A percentile compares a stretch with the other conserved stretches of the same genome.
Evolutionary conservation across 1,140 invertebrate genomes (phyloP).

Genomic region (Euura saliciscinereae): DNA sequence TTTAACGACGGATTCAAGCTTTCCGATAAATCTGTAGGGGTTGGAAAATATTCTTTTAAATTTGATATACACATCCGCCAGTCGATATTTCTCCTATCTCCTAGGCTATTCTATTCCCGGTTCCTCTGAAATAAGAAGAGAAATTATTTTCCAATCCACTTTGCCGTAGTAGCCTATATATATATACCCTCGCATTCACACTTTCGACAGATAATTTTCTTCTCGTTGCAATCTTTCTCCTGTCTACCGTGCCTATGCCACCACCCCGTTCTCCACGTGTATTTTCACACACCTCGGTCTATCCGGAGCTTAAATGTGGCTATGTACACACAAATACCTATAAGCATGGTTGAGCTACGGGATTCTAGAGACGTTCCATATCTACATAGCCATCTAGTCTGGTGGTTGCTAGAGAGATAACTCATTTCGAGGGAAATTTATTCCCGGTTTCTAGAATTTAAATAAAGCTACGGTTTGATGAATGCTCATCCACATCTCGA

Average conservation of each 20-base stretch:
- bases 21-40: background rate
- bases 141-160: slow-evolving; percentile 3
- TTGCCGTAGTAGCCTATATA: background rate
- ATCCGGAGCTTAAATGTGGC: background rate
- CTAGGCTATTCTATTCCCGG: background rate
- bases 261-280: no score
- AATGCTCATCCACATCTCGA: background rate
- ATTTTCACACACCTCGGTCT: background rate
- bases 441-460: background rate
- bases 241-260: no score
- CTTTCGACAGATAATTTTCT: background rate
- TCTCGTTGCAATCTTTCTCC: background rate
- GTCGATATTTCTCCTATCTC: background rate
- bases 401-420: background rate
- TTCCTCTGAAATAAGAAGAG: background rate
- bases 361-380: slow-evolving; percentile 4
- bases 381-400: background rate
- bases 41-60: background rate
- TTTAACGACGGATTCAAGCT: background rate
- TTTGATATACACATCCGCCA: background rate
- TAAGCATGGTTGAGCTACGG: background rate
- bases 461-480: slow-evolving; percentile 1
- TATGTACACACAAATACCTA: no score
- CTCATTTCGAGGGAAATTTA: slow-evolving; percentile 5
- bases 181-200: background rate